Conservation (phyloP, 2,888 invertebrate species). For the Lycaena phlaeas region DNA sequence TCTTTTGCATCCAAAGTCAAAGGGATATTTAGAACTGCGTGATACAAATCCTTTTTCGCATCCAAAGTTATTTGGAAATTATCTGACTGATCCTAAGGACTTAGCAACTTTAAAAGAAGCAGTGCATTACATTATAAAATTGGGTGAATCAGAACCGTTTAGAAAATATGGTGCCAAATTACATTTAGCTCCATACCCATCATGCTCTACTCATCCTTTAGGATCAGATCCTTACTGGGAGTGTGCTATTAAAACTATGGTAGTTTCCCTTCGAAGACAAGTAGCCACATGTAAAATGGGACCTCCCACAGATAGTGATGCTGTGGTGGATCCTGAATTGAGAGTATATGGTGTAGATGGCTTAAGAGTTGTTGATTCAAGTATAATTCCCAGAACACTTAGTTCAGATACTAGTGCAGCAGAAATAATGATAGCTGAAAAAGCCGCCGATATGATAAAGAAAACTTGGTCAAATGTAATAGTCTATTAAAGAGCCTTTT, state of each 20-base stretch:
- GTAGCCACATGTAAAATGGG: slow-evolving; percentile 83
- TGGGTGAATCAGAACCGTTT: slow-evolving; percentile 75
- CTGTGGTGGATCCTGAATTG: slow-evolving; percentile 77
- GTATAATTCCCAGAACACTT: slow-evolving; percentile 76
- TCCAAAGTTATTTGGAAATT: slow-evolving; percentile 86
- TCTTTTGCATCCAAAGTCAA: slow-evolving; percentile 82
- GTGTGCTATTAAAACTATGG: slow-evolving; percentile 74
- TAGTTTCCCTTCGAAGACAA: slow-evolving; percentile 74
- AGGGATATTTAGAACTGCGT: slow-evolving; percentile 78
- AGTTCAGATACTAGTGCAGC: slow-evolving; percentile 78
- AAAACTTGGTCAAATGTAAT: slow-evolving; percentile 61
- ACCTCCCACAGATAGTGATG: slow-evolving; percentile 70
- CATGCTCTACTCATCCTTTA: slow-evolving; percentile 59
- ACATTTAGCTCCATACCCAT: slow-evolving; percentile 64
- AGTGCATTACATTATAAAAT: slow-evolving; percentile 72
- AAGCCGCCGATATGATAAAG: slow-evolving; percentile 79
- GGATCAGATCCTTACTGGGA: slow-evolving; percentile 80
- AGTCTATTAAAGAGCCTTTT: too few relatives aligned
- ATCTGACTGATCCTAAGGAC: slow-evolving; percentile 79
- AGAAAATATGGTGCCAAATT: slow-evolving; percentile 68
- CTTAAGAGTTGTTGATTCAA: slow-evolving; percentile 79
- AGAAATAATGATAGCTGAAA: slow-evolving; percentile 82
- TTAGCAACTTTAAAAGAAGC: slow-evolving; percentile 73
- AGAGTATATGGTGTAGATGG: slow-evolving; percentile 76
- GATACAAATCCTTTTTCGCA: slow-evolving; percentile 82